phyloP scores from a whole-genome alignment of 2,797 vertebrate species.

The Protonibea diacanthus region DNA sequence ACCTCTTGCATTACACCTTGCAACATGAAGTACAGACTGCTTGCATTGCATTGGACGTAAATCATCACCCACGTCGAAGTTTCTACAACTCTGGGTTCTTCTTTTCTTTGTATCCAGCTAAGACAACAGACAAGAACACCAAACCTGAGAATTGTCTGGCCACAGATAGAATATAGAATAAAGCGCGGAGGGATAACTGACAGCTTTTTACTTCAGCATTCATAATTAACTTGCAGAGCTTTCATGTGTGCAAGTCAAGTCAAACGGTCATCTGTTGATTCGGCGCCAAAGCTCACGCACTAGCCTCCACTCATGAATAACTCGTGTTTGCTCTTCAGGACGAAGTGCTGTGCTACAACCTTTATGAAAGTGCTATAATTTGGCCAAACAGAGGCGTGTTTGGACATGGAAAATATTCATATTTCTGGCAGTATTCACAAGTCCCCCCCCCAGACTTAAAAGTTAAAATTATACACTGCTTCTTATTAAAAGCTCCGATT shows the following conservation, averaged over 20 bases:
- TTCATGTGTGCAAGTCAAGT: slow-evolving; percentile 23
- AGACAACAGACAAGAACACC: neutral
- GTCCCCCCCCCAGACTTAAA: slow-evolving; percentile 62
- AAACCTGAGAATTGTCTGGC: neutral
- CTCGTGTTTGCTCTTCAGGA: slow-evolving; percentile 47
- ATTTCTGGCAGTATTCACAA: slow-evolving; percentile 33
- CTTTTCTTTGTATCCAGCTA: no score
- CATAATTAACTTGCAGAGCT: slow-evolving; percentile 22
- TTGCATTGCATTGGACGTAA: neutral
- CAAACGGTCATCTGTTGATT: slow-evolving; percentile 47
- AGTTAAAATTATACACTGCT: slow-evolving; percentile 71
- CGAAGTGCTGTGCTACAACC: slow-evolving; percentile 11
- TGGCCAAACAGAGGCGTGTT: slow-evolving; percentile 73
- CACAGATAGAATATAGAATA: neutral
- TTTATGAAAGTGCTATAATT: slow-evolving; percentile 46
- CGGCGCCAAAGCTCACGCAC: slow-evolving; percentile 1
- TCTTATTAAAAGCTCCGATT: slow-evolving; percentile 79
- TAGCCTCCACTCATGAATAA: slow-evolving; percentile 47
- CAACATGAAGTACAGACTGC: neutral
- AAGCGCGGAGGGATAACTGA: neutral
- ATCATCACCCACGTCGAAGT: neutral
- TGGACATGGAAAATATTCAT: slow-evolving; percentile 70
- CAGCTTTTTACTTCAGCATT: neutral
- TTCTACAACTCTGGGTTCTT: no score
- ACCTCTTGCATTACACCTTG: neutral